Evolutionary conservation across 2,797 vertebrate genomes (phyloP).

Genomic region (Pangasius djambal): DNA sequence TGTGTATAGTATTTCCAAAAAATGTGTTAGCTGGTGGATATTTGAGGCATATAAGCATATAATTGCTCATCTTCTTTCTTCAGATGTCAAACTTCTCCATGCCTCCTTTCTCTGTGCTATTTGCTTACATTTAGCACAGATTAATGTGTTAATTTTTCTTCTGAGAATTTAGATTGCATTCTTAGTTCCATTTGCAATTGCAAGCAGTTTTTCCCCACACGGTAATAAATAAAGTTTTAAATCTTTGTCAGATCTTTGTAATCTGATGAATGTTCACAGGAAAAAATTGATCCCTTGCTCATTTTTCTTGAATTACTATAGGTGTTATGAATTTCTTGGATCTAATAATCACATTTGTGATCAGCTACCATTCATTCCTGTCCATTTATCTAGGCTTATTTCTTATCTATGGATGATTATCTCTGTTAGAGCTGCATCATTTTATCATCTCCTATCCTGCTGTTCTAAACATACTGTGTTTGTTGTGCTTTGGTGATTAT

Average conservation of each 20-base stretch:
- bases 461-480: neutral
- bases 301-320: neutral
- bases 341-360: neutral
- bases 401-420: neutral
- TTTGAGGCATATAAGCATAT: neutral
- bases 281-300: neutral
- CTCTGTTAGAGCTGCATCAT: neutral
- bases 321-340: neutral
- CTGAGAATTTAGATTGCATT: neutral
- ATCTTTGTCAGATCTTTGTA: neutral
- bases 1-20: neutral
- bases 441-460: neutral
- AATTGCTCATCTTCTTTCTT: slow-evolving; percentile 13
- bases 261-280: neutral
- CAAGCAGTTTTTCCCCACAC: neutral
- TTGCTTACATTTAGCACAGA: neutral
- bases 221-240: neutral
- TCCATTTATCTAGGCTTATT: neutral
- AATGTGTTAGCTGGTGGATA: neutral
- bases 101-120: neutral
- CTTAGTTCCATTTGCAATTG: neutral
- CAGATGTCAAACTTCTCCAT: neutral
- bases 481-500: neutral
- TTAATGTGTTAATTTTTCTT: neutral
- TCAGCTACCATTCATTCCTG: neutral